Percentiles rank a stretch among this genome's conserved stretches.
These are phyloP conservation scores for Trissolcus basalis DNA, from an alignment of 1,140 invertebrate genomes.

Conservation along the genomic window DNA sequence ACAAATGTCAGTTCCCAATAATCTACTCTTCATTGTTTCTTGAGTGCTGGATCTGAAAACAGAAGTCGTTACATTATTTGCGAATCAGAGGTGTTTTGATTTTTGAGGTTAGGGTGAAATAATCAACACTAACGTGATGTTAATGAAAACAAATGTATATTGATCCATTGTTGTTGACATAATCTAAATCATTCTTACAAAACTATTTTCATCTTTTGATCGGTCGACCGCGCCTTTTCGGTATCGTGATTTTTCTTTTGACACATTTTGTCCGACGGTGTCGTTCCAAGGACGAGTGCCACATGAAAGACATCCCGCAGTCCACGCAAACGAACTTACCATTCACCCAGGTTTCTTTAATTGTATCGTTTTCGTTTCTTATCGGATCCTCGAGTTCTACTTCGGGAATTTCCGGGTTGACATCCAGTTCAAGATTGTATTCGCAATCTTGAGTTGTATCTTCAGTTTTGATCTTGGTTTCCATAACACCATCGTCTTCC, in stretches of 20 bases:
- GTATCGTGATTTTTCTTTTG: not conserved
- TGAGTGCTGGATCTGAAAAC: too few relatives aligned
- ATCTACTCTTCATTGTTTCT: too few relatives aligned
- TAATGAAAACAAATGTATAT: too few relatives aligned
- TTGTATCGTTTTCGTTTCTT: not conserved
- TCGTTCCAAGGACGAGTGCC: constrained; percentile 27
- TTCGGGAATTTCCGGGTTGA: constrained; percentile 6
- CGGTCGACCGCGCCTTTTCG: constrained; percentile 3
- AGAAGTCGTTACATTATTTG: too few relatives aligned
- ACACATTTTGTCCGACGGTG: constrained; percentile 14
- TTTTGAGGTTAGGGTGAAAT: too few relatives aligned
- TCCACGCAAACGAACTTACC: constrained; percentile 21
- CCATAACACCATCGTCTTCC: not conserved
- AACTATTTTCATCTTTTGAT: constrained; percentile 2
- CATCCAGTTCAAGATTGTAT: constrained; percentile 10
- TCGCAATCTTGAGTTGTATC: not conserved
- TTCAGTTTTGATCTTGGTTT: not conserved
- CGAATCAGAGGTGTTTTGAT: too few relatives aligned
- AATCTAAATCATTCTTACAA: too few relatives aligned
- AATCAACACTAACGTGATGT: too few relatives aligned
- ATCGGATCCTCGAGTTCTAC: not conserved
- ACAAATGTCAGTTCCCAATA: too few relatives aligned
- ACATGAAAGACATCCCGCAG: constrained; percentile 31
- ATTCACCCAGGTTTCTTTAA: constrained; percentile 16
- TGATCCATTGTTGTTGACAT: too few relatives aligned